Conservation (phyloP, 2,888 invertebrate genomes). For the Malthinus seriepunctatus region DNA sequence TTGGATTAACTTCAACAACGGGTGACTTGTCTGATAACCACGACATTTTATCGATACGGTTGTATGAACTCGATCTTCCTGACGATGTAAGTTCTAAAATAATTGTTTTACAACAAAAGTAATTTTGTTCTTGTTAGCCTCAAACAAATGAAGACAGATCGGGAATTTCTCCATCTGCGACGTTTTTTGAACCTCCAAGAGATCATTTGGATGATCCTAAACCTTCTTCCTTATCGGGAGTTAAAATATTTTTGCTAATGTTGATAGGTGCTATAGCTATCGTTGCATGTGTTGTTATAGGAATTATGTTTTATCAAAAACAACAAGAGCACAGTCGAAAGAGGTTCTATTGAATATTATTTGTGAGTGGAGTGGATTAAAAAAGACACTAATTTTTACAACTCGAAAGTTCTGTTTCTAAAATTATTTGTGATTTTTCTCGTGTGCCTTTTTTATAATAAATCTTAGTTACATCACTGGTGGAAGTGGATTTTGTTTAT, state of each 20-base stretch:
- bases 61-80: constrained; percentile 87
- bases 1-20: constrained; percentile 94
- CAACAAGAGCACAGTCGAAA: constrained; percentile 88
- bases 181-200: constrained; percentile 87
- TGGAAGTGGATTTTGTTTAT: not conserved
- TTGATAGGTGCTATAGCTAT: constrained; percentile 81
- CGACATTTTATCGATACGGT: constrained; percentile 88
- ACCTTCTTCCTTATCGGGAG: constrained; percentile 82
- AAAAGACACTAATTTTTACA: not conserved
- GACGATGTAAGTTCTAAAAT: constrained; percentile 58
- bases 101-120: not conserved
- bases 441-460: constrained; percentile 14
- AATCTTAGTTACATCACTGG: constrained; percentile 10
- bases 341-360: constrained; percentile 68
- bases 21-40: constrained; percentile 97
- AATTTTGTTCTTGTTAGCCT: constrained; percentile 54
- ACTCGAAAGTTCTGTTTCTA: not conserved
- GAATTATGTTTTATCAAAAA: constrained; percentile 92
- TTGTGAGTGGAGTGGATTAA: not conserved
- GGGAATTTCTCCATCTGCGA: constrained; percentile 85
- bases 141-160: constrained; percentile 73
- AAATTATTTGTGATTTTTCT: constrained; percentile 13
- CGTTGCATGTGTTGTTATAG: constrained; percentile 82
- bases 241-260: constrained; percentile 89
- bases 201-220: constrained; percentile 89